Conservation (phyloP, 2,113 vertebrate genomes). For the Alethe castanea region DNA sequence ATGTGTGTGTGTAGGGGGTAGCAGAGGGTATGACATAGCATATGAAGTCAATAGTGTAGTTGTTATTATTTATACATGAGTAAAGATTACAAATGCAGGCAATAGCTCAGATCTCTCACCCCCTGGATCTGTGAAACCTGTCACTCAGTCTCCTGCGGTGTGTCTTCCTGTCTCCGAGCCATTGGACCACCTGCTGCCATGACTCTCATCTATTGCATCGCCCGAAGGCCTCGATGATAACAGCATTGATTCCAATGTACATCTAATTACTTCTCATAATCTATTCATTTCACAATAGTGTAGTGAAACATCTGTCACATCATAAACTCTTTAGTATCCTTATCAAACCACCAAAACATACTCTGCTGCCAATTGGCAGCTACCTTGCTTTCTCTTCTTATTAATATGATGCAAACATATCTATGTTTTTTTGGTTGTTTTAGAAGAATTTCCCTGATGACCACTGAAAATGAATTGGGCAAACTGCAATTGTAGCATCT, state of each 20-base stretch:
- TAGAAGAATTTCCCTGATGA: constrained; percentile 76
- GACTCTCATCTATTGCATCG: constrained; percentile 88
- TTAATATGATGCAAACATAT: constrained; percentile 79
- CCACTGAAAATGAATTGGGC: constrained; percentile 68
- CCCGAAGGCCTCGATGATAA: constrained; percentile 91
- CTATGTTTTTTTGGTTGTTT: constrained; percentile 72
- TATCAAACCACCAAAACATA: constrained; percentile 86
- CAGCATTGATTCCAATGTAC: constrained; percentile 99
- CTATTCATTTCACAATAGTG: constrained; percentile 99
- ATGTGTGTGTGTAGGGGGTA: constrained; percentile 45
- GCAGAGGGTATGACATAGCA: constrained; percentile 80
- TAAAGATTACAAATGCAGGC: constrained; percentile 87
- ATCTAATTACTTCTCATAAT: constrained; percentile 99
- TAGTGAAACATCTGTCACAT: constrained; percentile 98
- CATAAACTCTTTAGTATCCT: constrained; percentile 88
- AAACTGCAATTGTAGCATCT: constrained; percentile 61
- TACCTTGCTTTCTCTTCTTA: constrained; percentile 73
- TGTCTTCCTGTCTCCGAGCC: constrained; percentile 87
- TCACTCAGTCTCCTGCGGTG: constrained; percentile 86
- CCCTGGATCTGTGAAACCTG: constrained; percentile 87
- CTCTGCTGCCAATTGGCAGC: constrained; percentile 80
- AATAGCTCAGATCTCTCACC: constrained; percentile 85
- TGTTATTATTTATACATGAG: constrained; percentile 90
- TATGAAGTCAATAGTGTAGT: constrained; percentile 83
- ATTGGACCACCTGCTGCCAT: constrained; percentile 88